A percentile compares a stretch with the other conserved stretches of the same genome.
phyloP scores from a whole-genome alignment of 1,140 invertebrate genomes.

The Tetranychus cinnabarinus region DNA sequence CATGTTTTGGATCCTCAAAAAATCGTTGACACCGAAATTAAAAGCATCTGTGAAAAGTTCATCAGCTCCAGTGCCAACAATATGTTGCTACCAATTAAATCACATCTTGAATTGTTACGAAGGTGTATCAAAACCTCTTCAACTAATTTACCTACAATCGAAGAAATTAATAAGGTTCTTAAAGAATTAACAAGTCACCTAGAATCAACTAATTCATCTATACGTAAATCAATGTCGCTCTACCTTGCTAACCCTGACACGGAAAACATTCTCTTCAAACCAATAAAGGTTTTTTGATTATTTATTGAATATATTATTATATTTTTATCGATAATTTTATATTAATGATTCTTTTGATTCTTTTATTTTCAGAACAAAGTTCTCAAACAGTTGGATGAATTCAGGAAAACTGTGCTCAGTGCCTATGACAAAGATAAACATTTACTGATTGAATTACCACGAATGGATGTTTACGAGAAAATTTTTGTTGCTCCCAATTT shows the following conservation, averaged over 20 bases:
- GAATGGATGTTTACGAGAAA: too few relatives aligned
- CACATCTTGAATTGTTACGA: neutral
- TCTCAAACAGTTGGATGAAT: too few relatives aligned
- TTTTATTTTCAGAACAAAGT: too few relatives aligned
- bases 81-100: neutral
- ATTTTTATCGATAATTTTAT: too few relatives aligned
- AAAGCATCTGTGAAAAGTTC: conserved; percentile 67
- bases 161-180: conserved; percentile 18
- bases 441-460: too few relatives aligned
- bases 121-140: conserved; percentile 17
- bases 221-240: conserved; percentile 70
- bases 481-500: too few relatives aligned
- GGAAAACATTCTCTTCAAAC: conserved; percentile 79
- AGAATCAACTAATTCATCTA: conserved; percentile 45
- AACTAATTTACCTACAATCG: conserved; percentile 25
- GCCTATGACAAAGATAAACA: too few relatives aligned
- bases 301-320: too few relatives aligned
- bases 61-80: conserved; percentile 26
- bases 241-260: conserved; percentile 91
- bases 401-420: too few relatives aligned
- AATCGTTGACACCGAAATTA: conserved; percentile 75
- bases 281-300: conserved; percentile 33
- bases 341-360: too few relatives aligned
- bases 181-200: conserved; percentile 30
- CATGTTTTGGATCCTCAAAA: conserved; percentile 76